phyloP scores from a whole-genome alignment of 2,113 vertebrate species.

The Entosphenus tridentatus region DNA sequence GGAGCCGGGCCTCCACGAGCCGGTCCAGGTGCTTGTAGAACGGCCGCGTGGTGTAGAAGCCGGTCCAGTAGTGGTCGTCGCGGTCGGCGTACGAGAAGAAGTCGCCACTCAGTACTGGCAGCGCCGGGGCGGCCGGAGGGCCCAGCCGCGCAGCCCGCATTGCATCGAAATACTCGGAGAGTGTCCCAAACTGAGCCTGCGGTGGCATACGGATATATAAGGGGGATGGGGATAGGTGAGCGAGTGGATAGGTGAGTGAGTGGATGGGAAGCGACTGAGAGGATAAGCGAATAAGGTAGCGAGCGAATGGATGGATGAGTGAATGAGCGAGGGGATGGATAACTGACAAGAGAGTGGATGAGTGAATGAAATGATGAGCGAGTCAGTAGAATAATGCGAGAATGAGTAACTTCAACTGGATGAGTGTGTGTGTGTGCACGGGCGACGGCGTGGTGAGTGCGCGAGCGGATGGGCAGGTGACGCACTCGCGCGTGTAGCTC shows the following conservation, averaged over 20 bases:
- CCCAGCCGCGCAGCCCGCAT: conserved; percentile 13
- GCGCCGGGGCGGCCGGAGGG: conserved; percentile 11
- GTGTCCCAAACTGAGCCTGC: conserved; percentile 82
- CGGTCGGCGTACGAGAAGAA: conserved; percentile 93
- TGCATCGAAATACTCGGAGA: conserved; percentile 68
- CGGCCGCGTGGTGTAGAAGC: conserved; percentile 77
- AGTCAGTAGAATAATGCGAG: too few species aligned
- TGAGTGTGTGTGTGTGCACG: too few species aligned
- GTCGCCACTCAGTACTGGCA: conserved; percentile 67
- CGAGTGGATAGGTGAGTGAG: too few species aligned
- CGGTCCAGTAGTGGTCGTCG: conserved; percentile 95
- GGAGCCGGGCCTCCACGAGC: conserved; percentile 62
- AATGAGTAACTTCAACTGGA: too few species aligned
- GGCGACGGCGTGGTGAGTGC: too few species aligned
- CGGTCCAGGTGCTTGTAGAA: conserved; percentile 93
- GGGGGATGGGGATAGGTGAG: too few species aligned
- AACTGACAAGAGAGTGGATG: too few species aligned
- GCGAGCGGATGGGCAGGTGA: background rate
- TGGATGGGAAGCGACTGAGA: too few species aligned
- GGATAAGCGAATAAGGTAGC: too few species aligned
- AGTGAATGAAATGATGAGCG: too few species aligned
- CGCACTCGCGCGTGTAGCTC: conserved; percentile 61
- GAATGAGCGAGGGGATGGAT: too few species aligned
- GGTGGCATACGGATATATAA: background rate
- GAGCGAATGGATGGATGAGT: too few species aligned